A percentile compares a stretch with the other conserved stretches of the same genome.
phyloP scores from a whole-genome alignment of 2,888 invertebrate genomes.

The Phyllotreta cruciferae region DNA sequence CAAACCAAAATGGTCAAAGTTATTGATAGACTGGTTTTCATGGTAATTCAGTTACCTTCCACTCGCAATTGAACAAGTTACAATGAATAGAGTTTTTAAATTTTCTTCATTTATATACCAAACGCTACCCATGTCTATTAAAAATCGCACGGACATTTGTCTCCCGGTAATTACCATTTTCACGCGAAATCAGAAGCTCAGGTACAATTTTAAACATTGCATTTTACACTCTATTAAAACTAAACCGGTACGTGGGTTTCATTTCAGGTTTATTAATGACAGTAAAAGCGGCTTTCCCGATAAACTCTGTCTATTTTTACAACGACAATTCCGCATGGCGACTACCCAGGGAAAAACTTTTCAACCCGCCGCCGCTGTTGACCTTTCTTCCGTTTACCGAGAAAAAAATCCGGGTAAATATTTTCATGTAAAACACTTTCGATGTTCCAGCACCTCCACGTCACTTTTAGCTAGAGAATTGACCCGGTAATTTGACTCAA shows the following conservation, averaged over 20 bases:
- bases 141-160: too few relatives aligned
- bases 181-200: background rate
- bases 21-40: too few relatives aligned
- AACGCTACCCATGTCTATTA: too few relatives aligned
- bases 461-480: background rate
- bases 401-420: slow-evolving; percentile 30
- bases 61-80: too few relatives aligned
- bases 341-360: slow-evolving; percentile 39
- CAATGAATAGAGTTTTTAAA: too few relatives aligned
- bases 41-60: too few relatives aligned
- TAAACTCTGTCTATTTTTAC: slow-evolving; percentile 25
- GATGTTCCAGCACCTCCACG: background rate
- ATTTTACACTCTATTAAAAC: background rate
- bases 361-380: slow-evolving; percentile 38
- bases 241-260: background rate
- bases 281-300: slow-evolving; percentile 1
- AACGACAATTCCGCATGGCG: slow-evolving; percentile 40
- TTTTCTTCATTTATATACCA: too few relatives aligned
- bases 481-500: background rate
- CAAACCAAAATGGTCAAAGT: too few relatives aligned
- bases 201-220: background rate
- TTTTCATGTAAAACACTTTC: slow-evolving; percentile 4
- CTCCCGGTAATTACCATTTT: background rate
- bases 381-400: slow-evolving; percentile 35
- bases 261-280: slow-evolving; percentile 35